Base-by-base conservation (phyloP, 2,797 vertebrate genomes). In the Coregonus suidteri region DNA sequence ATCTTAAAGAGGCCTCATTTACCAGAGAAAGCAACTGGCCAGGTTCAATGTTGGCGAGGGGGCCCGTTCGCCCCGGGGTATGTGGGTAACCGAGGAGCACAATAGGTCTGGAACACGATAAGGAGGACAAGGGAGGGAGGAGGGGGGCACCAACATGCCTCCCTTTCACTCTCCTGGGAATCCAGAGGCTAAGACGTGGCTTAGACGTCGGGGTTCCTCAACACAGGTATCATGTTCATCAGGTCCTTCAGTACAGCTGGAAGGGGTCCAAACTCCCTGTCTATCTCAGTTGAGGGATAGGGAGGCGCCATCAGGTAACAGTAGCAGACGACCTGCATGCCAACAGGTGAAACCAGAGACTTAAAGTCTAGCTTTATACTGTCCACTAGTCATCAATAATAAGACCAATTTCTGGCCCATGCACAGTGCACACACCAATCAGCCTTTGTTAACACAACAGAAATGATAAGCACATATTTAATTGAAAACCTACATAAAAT, bases 261-360 rank as follows among this genome's bases (percentile, higher is more conserved):
- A 96, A 95, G 91, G 76, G 72, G 71, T 84, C 97, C 96, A 96
- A 95, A 90, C 91, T 91, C 94, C 93, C 93, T 90, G 91, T 88
- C 89, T 90, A 94, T 95, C 95, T 96, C 94, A 93, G 90, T 82
- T 87, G 86, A 92, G 94, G 94, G 94, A 96, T 94, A 93, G 88
- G 89, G 92, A 94, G 96, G 96, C 94, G 94, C 97, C 96, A 95
- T 82, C 92, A 95, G 93, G 95, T 96, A 97, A 96, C 93, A 94
- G 95, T 86, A 95, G 94, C 90, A 92, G 87, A 88, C 88, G 85
- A 77, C 81, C 86, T 87, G 86, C 88, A 93, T 94, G 94, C 93
- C 96, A 96, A 92, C 93, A 93, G 91, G 91, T 93, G 97, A 96
- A 98, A 99, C 95, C 92, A 82, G 96, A 97, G 96, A 94, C 94